These are phyloP conservation scores for Agrilus cyanescens DNA, from an alignment of 2,888 invertebrate genomes.

Conservation along the genomic window DNA sequence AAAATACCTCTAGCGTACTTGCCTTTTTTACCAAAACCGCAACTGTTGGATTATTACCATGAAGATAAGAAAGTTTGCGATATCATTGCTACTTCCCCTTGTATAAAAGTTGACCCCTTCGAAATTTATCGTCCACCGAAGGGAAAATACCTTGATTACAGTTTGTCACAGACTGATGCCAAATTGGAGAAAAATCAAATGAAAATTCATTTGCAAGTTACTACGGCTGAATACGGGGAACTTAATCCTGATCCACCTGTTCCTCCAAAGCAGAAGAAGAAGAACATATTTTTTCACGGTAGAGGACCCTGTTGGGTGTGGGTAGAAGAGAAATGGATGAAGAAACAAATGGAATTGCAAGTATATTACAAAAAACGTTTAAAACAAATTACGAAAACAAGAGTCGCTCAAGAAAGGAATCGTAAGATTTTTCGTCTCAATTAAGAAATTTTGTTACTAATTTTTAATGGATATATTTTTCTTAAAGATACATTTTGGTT, in stretches of 20 bases:
- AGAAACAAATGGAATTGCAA: conserved; percentile 15
- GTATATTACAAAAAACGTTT: not conserved
- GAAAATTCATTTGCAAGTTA: conserved; percentile 21
- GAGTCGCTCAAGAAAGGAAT: conserved; percentile 1
- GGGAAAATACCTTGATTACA: conserved; percentile 21
- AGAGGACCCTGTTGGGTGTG: conserved; percentile 24
- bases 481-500: too few species aligned
- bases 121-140: conserved; percentile 16
- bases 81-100: conserved; percentile 17
- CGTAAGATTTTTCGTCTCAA: too few species aligned
- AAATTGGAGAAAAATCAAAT: conserved; percentile 13
- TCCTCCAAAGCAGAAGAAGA: conserved; percentile 1
- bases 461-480: too few species aligned
- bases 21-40: not conserved
- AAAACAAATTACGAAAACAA: not conserved
- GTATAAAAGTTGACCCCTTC: conserved; percentile 14
- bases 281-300: conserved; percentile 15
- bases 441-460: not conserved
- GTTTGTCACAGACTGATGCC: conserved; percentile 23
- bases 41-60: conserved; percentile 10
- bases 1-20: too few species aligned
- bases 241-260: conserved; percentile 16
- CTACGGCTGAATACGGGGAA: conserved; percentile 18
- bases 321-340: conserved; percentile 23
- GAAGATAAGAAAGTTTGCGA: conserved; percentile 14